These are phyloP conservation scores for Pammene fasciana DNA, from an alignment of 2,888 invertebrate species.

Conservation along the genomic window DNA sequence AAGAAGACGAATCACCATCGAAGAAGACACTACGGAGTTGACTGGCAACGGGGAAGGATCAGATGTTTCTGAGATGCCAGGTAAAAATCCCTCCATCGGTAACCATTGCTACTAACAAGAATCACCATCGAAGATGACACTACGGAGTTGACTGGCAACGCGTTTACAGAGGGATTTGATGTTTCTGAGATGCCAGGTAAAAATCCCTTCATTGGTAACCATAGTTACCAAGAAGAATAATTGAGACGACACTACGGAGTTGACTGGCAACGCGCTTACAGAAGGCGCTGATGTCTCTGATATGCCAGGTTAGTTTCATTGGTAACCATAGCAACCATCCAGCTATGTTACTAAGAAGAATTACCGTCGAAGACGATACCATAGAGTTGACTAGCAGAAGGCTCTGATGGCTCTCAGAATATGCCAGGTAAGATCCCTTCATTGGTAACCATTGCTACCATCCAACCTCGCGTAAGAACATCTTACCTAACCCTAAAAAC, in stretches of 20 bases:
- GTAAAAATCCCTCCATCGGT: background rate
- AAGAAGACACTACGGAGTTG: conserved; percentile 23
- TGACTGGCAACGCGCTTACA: conserved; percentile 23
- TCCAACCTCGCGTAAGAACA: too few species aligned
- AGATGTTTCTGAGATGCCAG: background rate
- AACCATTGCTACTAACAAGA: conserved; percentile 60
- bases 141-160: conserved; percentile 24
- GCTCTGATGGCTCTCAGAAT: background rate
- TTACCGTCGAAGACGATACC: conserved; percentile 20
- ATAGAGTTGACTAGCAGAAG: conserved; percentile 17
- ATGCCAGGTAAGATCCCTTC: background rate
- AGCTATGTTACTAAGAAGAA: conserved; percentile 54
- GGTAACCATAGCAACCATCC: too few species aligned
- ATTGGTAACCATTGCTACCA: background rate
- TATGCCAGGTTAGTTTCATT: background rate
- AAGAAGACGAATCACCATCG: background rate
- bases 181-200: conserved; percentile 6
- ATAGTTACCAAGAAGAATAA: background rate
- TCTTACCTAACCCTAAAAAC: too few species aligned
- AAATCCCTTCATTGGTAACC: background rate
- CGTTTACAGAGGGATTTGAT: conserved; percentile 8
- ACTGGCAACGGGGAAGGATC: conserved; percentile 11
- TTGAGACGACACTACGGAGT: conserved; percentile 14
- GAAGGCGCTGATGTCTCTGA: conserved; percentile 7
- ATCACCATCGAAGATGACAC: conserved; percentile 23